Conservation (phyloP, 64 coral and sea anemone genomes). For the Cladopsammia gracilis region DNA sequence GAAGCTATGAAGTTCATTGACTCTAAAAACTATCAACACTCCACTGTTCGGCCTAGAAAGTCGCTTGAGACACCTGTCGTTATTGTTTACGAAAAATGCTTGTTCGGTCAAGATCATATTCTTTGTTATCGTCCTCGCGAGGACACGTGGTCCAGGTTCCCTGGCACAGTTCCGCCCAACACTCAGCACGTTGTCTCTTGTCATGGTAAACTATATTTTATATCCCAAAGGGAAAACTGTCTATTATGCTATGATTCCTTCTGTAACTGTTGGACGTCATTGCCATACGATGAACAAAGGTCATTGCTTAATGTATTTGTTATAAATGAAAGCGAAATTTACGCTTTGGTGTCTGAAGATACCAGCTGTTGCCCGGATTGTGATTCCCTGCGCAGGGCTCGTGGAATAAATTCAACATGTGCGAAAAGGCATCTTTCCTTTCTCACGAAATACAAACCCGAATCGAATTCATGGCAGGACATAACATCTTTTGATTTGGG, state of each 20-base stretch:
- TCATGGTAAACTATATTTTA: neutral
- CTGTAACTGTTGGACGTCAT: neutral
- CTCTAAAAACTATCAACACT: neutral
- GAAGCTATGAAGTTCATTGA: neutral
- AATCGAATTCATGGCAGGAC: neutral
- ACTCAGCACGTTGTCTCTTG: neutral
- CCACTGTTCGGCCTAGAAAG: neutral
- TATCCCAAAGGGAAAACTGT: neutral
- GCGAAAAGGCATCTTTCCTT: neutral
- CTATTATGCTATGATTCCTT: neutral
- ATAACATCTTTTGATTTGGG: constrained; percentile 3
- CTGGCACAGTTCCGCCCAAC: neutral
- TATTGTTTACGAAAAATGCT: neutral
- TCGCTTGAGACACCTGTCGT: neutral
- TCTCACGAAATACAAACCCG: neutral
- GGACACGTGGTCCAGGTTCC: neutral
- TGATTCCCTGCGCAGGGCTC: neutral
- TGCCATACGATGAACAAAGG: neutral
- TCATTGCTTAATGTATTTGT: neutral
- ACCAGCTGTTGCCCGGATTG: neutral
- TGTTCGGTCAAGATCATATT: neutral
- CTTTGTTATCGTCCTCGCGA: neutral
- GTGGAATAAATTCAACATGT: neutral
- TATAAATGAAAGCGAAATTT: neutral
- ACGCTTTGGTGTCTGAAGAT: neutral